phyloP scores from a whole-genome alignment of 92 coral and sea anemone genomes.

The Muricea muricata region DNA sequence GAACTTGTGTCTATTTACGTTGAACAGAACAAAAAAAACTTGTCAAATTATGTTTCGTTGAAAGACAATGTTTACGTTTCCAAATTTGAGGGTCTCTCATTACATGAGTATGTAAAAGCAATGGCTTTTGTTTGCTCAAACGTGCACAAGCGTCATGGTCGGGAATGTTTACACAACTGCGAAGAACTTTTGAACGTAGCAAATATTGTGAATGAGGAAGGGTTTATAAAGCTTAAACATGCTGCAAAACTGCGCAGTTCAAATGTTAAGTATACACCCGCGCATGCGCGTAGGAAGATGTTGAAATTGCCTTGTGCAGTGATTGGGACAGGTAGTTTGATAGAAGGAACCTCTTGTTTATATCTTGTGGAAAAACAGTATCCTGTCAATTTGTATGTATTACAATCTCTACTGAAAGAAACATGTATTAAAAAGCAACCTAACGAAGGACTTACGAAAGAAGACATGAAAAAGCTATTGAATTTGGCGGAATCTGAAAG shows the following conservation, averaged over 20 bases:
- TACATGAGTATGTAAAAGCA: conserved; percentile 33
- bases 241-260: conserved; percentile 12
- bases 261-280: background rate
- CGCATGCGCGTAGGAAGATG: conserved; percentile 41
- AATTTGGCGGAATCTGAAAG: conserved; percentile 46
- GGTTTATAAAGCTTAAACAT: too few species aligned
- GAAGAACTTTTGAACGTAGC: conserved; percentile 41
- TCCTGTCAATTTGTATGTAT: background rate
- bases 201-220: background rate
- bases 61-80: conserved; percentile 33
- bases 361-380: conserved; percentile 53
- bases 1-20: background rate
- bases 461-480: conserved; percentile 26
- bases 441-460: conserved; percentile 34
- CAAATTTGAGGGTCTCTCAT: conserved; percentile 31
- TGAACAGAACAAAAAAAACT: conserved; percentile 31
- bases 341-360: conserved; percentile 37
- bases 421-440: background rate
- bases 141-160: background rate
- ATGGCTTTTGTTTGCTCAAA: background rate
- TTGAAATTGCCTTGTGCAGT: conserved; percentile 54
- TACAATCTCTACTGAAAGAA: conserved; percentile 25
- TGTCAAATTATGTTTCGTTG: conserved; percentile 11
- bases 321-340: conserved; percentile 27
- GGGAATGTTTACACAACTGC: conserved; percentile 24